Percentiles rank a stretch among this genome's conserved stretches.
Conservation (phyloP, 2,113 vertebrate genomes). For the Henicopernis longicauda region DNA sequence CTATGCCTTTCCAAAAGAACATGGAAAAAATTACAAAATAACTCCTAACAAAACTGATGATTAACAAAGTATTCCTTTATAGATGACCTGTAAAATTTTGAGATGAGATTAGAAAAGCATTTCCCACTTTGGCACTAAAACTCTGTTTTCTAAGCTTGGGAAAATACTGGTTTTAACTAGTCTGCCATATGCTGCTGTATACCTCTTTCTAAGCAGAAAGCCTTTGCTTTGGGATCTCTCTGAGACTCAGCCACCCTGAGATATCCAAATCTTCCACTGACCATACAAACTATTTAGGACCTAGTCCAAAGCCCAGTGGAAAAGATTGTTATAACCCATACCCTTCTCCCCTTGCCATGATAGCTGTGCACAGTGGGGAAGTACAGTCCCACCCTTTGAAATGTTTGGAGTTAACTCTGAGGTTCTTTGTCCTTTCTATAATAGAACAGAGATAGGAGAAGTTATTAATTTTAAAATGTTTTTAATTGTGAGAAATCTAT, state of each 20-base stretch:
- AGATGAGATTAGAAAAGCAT: not conserved
- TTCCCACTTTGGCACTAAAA: not conserved
- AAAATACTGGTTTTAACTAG: conserved; percentile 19
- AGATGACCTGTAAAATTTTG: not conserved
- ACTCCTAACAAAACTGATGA: not conserved
- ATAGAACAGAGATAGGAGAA: not conserved
- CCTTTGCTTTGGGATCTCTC: not conserved
- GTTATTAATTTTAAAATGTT: not conserved
- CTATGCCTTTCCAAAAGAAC: not conserved
- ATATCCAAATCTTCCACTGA: not conserved
- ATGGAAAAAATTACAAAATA: not conserved
- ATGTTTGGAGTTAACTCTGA: not conserved
- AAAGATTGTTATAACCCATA: not conserved
- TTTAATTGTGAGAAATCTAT: not conserved
- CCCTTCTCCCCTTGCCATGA: not conserved
- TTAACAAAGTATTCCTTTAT: not conserved
- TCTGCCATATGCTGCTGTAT: not conserved
- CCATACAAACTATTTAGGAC: not conserved
- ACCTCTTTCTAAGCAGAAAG: not conserved
- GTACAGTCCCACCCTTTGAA: not conserved
- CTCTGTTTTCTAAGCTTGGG: not conserved
- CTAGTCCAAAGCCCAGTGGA: not conserved
- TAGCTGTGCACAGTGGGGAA: not conserved
- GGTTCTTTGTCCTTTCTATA: not conserved
- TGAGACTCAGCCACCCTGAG: not conserved